Conservation (phyloP, 2,888 invertebrate species). For the Pheosia tremula region DNA sequence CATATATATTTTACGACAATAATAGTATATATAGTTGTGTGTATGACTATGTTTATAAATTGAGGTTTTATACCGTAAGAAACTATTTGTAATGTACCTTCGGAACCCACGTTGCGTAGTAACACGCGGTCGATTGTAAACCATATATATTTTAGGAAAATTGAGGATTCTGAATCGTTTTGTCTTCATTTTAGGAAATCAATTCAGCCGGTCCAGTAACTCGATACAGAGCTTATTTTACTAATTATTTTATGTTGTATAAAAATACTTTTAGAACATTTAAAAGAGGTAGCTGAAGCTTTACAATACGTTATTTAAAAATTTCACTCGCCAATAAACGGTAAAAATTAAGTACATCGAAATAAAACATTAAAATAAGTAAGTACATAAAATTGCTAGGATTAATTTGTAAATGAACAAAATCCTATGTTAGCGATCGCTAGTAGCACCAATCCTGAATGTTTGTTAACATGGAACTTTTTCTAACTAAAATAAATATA, state of each 20-base stretch:
- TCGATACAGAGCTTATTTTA: constrained; percentile 45
- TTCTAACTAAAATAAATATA: neutral
- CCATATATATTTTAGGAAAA: constrained; percentile 55
- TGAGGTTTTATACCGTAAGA: neutral
- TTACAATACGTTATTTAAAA: constrained; percentile 50
- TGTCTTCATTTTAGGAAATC: constrained; percentile 58
- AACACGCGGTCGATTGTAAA: constrained; percentile 22
- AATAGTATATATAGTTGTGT: too few species aligned
- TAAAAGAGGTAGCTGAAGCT: constrained; percentile 77
- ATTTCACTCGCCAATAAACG: constrained; percentile 52
- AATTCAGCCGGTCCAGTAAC: constrained; percentile 54
- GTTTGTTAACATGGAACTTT: constrained; percentile 23
- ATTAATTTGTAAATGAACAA: constrained; percentile 33
- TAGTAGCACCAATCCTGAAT: constrained; percentile 77
- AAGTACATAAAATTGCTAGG: constrained; percentile 44
- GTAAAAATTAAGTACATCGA: constrained; percentile 68
- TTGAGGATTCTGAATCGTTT: constrained; percentile 56
- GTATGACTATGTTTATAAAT: too few species aligned
- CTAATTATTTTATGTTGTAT: constrained; percentile 65
- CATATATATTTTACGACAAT: too few species aligned
- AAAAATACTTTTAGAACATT: constrained; percentile 78
- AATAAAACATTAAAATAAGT: constrained; percentile 39
- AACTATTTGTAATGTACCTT: constrained; percentile 22
- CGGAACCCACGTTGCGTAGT: constrained; percentile 17
- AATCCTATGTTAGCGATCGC: constrained; percentile 58